Percentiles rank a stretch among this genome's conserved stretches.
These are phyloP conservation scores for Palythoa grandiflora DNA, from an alignment of 92 coral and sea anemone species.

Conservation along the genomic window DNA sequence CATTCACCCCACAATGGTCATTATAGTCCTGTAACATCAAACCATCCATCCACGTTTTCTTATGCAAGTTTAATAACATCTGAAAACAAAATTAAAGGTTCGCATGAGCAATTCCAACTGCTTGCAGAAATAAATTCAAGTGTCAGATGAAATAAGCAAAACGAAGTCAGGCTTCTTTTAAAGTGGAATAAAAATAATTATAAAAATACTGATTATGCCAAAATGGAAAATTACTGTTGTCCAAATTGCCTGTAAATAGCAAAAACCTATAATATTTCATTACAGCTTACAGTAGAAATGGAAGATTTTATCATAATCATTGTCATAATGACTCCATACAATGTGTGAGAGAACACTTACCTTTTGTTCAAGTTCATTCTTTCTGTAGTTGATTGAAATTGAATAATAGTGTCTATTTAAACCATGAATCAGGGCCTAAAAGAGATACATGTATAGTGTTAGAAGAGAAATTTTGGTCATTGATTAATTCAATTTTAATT, in stretches of 20 bases:
- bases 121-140: neutral
- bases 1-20: constrained; percentile 88
- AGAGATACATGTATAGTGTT: neutral
- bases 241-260: no score
- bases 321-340: neutral
- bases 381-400: constrained; percentile 95
- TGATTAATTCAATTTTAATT: no score
- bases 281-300: no score
- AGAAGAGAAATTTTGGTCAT: neutral
- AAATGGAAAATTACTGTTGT: no score
- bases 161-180: no score
- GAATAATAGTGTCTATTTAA: constrained; percentile 97
- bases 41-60: constrained; percentile 99
- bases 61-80: constrained; percentile 95
- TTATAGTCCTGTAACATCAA: constrained; percentile 90
- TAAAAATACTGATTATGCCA: no score
- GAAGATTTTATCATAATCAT: no score
- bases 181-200: no score
- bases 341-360: constrained; percentile 41
- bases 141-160: neutral
- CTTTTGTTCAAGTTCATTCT: constrained; percentile 97
- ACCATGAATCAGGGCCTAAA: constrained; percentile 93
- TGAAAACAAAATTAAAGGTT: constrained; percentile 6
- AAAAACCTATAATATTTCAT: no score
- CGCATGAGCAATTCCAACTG: neutral